Evolutionary conservation across 2,113 vertebrate species (phyloP).

Genomic region (Larimichthys polyactis): DNA sequence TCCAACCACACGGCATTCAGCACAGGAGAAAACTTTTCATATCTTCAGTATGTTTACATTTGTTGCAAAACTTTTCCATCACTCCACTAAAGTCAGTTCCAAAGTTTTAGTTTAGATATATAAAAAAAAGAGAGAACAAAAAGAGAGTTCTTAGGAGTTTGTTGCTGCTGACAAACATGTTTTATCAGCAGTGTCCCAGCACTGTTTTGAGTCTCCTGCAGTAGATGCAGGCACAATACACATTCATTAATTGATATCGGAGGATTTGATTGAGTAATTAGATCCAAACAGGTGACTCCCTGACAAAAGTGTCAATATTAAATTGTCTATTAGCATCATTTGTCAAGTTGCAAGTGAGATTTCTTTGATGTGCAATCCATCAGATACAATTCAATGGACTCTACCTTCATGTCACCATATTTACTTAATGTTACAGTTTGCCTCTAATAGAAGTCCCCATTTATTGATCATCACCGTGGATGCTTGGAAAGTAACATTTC

Average conservation of each 20-base stretch:
- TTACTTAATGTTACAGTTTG: conserved; percentile 12
- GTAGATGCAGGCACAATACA: conserved; percentile 75
- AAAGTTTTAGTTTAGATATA: conserved; percentile 40
- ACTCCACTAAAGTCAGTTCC: conserved; percentile 31
- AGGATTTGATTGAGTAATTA: conserved; percentile 55
- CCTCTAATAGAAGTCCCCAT: background rate
- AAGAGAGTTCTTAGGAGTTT: conserved; percentile 42
- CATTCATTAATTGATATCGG: conserved; percentile 75
- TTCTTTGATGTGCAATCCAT: conserved; percentile 46
- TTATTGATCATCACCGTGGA: conserved; percentile 2
- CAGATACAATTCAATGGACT: conserved; percentile 13
- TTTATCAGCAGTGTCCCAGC: conserved; percentile 48
- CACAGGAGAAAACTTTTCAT: conserved; percentile 28
- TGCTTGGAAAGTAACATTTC: conserved; percentile 1
- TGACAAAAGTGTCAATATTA: conserved; percentile 42
- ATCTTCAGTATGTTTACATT: conserved; percentile 22
- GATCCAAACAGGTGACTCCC: conserved; percentile 51
- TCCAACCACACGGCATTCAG: conserved; percentile 22
- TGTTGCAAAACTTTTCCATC: conserved; percentile 38
- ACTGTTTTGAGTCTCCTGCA: conserved; percentile 57
- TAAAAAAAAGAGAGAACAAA: conserved; percentile 38
- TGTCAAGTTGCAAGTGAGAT: conserved; percentile 5
- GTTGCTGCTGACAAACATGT: conserved; percentile 41
- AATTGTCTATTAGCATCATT: conserved; percentile 25
- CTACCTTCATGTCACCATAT: conserved; percentile 25